Percentiles rank a stretch among this genome's conserved stretches.
These are phyloP conservation scores for Grallaria varia DNA, from an alignment of 2,113 vertebrate genomes.

Conservation along the genomic window DNA sequence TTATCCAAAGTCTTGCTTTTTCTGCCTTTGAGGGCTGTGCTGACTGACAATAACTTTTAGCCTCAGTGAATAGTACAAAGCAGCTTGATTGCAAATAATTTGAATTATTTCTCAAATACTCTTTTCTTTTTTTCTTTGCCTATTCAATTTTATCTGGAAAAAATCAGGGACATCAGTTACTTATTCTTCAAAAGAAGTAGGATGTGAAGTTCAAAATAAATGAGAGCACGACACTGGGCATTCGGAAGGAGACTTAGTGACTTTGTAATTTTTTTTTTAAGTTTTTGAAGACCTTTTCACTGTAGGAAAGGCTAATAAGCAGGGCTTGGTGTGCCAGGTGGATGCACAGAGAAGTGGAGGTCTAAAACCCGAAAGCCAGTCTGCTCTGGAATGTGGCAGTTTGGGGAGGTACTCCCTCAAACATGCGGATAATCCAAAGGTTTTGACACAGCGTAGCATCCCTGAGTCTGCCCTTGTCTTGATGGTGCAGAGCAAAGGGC, in stretches of 20 bases:
- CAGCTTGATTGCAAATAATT: neutral
- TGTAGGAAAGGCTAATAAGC: constrained; percentile 22
- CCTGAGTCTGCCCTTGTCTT: neutral
- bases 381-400: neutral
- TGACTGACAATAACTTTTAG: neutral
- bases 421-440: neutral
- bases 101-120: constrained; percentile 4
- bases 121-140: neutral
- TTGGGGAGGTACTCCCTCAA: neutral
- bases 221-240: neutral
- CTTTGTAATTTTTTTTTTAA: constrained; percentile 17
- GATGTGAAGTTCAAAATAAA: constrained; percentile 22
- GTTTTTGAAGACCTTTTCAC: neutral
- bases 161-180: neutral
- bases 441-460: neutral
- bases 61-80: neutral
- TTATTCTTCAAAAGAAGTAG: neutral
- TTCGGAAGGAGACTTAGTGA: constrained; percentile 2
- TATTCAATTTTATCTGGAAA: neutral
- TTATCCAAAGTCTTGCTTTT: neutral
- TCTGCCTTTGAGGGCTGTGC: neutral
- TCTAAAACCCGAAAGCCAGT: neutral
- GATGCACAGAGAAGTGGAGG: neutral
- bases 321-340: neutral
- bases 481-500: neutral